Conservation (phyloP, 2,797 vertebrate genomes). For the Leptodactylus fallax region DNA sequence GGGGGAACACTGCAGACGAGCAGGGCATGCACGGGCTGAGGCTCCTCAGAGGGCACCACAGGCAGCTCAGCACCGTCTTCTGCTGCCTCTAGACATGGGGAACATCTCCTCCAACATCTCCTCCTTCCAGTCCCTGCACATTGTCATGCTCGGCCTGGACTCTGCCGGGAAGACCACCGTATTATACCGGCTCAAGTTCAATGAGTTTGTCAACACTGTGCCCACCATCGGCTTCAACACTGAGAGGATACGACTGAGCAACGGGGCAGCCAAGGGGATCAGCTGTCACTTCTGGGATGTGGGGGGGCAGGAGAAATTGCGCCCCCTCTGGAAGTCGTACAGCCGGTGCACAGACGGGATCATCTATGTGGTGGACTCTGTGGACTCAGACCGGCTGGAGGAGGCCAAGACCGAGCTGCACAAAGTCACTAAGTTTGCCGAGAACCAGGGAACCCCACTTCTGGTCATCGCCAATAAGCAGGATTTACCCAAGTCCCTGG, state of each 20-base stretch:
- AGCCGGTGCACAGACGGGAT: conserved; percentile 97
- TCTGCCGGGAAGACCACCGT: conserved; percentile 97
- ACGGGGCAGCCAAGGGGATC: conserved; percentile 91
- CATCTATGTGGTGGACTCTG: conserved; percentile 98
- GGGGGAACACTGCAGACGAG: not conserved
- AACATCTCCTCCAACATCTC: conserved; percentile 93
- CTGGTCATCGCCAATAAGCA: conserved; percentile 98
- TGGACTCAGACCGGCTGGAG: conserved; percentile 93
- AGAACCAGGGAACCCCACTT: conserved; percentile 95
- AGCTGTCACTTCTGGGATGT: conserved; percentile 99
- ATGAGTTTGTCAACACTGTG: conserved; percentile 98
- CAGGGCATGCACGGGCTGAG: conserved; percentile 45
- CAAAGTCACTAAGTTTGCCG: conserved; percentile 94
- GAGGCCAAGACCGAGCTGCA: conserved; percentile 96
- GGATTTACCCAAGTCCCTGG: conserved; percentile 92
- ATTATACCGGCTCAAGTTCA: conserved; percentile 94
- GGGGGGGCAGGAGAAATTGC: conserved; percentile 96
- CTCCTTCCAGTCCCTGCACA: conserved; percentile 94
- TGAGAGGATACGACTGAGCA: conserved; percentile 90
- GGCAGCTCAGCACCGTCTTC: not conserved
- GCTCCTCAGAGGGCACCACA: conserved; percentile 19
- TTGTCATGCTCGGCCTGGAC: conserved; percentile 97
- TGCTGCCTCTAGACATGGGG: conserved; percentile 79
- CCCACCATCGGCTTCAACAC: conserved; percentile 98
- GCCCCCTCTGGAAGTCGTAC: conserved; percentile 98